Conservation (phyloP, 2,888 invertebrate species). For the Euproctis similis region DNA sequence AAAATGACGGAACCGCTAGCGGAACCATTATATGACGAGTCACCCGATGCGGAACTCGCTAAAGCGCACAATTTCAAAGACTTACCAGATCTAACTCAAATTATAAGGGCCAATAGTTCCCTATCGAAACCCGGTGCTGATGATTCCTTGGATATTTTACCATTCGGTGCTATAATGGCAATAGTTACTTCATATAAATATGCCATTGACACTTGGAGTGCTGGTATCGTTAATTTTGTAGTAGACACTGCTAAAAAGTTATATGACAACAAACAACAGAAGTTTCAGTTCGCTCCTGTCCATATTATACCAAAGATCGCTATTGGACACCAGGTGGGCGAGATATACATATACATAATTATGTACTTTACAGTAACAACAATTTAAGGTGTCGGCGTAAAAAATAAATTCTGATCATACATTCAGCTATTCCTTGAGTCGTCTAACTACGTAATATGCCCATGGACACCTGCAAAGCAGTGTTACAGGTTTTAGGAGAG, state of each 20-base stretch:
- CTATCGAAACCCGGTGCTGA: constrained; percentile 32
- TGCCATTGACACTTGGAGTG: constrained; percentile 75
- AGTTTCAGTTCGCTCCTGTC: constrained; percentile 67
- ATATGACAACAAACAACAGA: constrained; percentile 52
- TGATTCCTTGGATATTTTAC: constrained; percentile 52
- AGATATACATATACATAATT: neutral
- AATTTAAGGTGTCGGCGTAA: too few relatives aligned
- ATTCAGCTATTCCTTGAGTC: too few relatives aligned
- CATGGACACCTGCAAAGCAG: too few relatives aligned
- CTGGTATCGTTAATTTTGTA: constrained; percentile 76
- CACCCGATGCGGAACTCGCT: constrained; percentile 67
- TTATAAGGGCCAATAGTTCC: constrained; percentile 69
- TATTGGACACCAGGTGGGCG: constrained; percentile 69
- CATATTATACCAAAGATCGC: constrained; percentile 77
- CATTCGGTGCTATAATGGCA: constrained; percentile 77
- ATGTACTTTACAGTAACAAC: too few relatives aligned
- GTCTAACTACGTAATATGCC: too few relatives aligned
- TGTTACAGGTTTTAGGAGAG: too few relatives aligned
- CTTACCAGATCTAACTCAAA: constrained; percentile 77
- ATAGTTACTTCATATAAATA: constrained; percentile 78
- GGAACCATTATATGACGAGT: constrained; percentile 32
- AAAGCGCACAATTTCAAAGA: constrained; percentile 75
- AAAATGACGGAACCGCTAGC: constrained; percentile 52
- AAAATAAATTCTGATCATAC: too few relatives aligned
- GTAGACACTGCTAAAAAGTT: constrained; percentile 61